These are phyloP conservation scores for Coregonus sp. DNA, from an alignment of 2,797 vertebrate species.

Conservation along the genomic window DNA sequence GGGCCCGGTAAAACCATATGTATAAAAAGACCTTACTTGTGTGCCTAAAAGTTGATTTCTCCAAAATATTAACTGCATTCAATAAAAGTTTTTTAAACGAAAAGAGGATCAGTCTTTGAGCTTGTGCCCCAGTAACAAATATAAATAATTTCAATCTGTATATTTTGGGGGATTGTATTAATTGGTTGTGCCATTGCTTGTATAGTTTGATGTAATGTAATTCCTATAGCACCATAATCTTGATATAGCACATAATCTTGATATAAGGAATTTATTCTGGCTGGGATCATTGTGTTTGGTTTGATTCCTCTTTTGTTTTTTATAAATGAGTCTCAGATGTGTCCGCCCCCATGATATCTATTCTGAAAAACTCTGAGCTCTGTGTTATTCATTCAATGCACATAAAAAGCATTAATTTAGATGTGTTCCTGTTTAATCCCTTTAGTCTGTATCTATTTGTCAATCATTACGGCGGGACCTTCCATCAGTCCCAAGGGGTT, in stretches of 20 bases:
- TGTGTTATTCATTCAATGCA: background rate
- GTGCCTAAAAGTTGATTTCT: background rate
- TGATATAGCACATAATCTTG: background rate
- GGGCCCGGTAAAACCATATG: background rate
- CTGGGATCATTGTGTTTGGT: background rate
- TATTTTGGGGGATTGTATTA: background rate
- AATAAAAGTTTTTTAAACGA: too few species aligned
- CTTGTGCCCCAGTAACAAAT: background rate
- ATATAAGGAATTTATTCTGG: conserved; percentile 1
- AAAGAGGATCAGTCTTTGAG: background rate
- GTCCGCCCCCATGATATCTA: too few species aligned
- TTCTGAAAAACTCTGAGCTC: background rate
- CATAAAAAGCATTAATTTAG: background rate
- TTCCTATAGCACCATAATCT: too few species aligned
- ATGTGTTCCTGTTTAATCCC: background rate
- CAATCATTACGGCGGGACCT: conserved; percentile 64
- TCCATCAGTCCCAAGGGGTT: conserved; percentile 3
- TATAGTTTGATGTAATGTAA: background rate
- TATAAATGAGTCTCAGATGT: background rate
- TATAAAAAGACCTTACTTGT: background rate
- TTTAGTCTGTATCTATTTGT: conserved; percentile 48
- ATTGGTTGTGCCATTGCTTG: background rate
- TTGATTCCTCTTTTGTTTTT: background rate
- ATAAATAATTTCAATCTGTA: background rate
- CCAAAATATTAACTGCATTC: too few species aligned